A percentile compares a stretch with the other conserved stretches of the same genome.
Conservation (phyloP, 2,113 vertebrate genomes). For the Laticauda laticaudata region DNA sequence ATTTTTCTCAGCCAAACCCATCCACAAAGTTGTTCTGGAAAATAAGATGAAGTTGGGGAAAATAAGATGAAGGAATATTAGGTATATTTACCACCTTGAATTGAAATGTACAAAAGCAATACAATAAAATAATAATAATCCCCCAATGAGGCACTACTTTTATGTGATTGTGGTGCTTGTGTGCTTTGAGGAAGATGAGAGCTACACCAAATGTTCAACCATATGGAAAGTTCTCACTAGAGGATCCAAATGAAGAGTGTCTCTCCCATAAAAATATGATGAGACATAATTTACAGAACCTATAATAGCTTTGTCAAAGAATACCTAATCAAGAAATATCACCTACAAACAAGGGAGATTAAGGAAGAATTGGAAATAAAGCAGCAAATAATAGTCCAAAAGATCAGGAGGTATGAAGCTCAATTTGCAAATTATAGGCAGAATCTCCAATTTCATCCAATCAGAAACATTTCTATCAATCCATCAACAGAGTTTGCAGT, state of each 20-base stretch:
- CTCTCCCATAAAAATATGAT: background rate
- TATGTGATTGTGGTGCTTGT: background rate
- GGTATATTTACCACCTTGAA: background rate
- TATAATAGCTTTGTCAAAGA: background rate
- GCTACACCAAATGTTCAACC: background rate
- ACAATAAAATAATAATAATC: background rate
- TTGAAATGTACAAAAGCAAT: background rate
- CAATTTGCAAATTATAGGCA: no score
- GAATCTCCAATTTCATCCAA: no score
- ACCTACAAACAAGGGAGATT: background rate
- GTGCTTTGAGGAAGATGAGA: background rate
- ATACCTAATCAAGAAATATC: background rate
- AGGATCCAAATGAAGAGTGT: background rate
- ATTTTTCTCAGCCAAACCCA: background rate
- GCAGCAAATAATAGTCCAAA: background rate
- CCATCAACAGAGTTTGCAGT: no score
- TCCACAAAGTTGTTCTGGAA: background rate
- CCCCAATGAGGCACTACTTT: background rate
- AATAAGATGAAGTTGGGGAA: background rate
- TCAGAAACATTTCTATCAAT: no score
- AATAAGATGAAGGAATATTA: background rate
- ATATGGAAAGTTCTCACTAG: background rate
- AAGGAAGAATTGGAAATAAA: background rate
- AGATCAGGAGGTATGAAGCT: background rate
- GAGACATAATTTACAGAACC: background rate